These are phyloP conservation scores for Axea sp. DNA, from an alignment of 2,888 invertebrate species.

Conservation along the genomic window DNA sequence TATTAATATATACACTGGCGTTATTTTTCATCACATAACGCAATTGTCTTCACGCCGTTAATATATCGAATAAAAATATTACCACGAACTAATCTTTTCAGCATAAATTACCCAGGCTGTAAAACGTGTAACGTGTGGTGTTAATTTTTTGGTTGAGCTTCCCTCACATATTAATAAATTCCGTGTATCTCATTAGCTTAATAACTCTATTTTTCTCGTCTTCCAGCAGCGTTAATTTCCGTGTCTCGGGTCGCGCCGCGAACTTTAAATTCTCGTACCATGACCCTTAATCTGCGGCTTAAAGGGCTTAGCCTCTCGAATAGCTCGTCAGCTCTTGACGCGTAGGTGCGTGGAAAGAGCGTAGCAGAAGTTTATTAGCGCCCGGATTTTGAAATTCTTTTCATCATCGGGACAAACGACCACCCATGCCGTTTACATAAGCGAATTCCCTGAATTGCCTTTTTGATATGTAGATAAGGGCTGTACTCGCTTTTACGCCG, in stretches of 20 bases:
- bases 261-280: slow-evolving; percentile 75
- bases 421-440: slow-evolving; percentile 78
- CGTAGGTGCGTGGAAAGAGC: slow-evolving; percentile 66
- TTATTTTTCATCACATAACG: too few relatives aligned
- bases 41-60: too few relatives aligned
- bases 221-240: slow-evolving; percentile 49
- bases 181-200: slow-evolving; percentile 54
- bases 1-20: too few relatives aligned
- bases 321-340: slow-evolving; percentile 75
- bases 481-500: slow-evolving; percentile 76
- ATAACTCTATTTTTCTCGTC: slow-evolving; percentile 53
- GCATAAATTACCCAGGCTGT: slow-evolving; percentile 2
- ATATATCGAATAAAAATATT: too few relatives aligned
- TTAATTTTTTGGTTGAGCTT: slow-evolving; percentile 25
- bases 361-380: slow-evolving; percentile 78
- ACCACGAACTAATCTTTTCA: neutral
- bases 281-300: slow-evolving; percentile 76
- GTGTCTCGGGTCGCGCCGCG: slow-evolving; percentile 63
- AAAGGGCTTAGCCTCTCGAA: slow-evolving; percentile 77
- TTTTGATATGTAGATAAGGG: slow-evolving; percentile 80
- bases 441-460: slow-evolving; percentile 79
- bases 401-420: slow-evolving; percentile 75
- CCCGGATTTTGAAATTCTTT: slow-evolving; percentile 79
- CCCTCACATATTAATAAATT: slow-evolving; percentile 43
- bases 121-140: slow-evolving; percentile 31